A percentile compares a stretch with the other conserved stretches of the same genome.
These are phyloP conservation scores for Lycophotia porphyrea DNA, from an alignment of 2,888 invertebrate genomes.

Conservation along the genomic window DNA sequence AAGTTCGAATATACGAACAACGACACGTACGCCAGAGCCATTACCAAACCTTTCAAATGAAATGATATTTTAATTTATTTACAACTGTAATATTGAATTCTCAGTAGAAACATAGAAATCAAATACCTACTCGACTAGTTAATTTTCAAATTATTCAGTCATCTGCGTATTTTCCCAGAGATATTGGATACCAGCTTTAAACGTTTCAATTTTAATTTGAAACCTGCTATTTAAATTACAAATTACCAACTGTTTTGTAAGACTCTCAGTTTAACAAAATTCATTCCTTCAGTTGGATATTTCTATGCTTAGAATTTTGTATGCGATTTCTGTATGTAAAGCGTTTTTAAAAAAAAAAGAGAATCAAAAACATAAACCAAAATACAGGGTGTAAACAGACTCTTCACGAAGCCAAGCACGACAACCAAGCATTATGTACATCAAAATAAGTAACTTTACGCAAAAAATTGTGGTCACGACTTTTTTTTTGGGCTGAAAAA, in stretches of 20 bases:
- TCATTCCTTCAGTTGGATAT: neutral
- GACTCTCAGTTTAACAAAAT: neutral
- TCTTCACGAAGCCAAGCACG: no score
- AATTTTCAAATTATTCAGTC: constrained; percentile 21
- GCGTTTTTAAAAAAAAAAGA: neutral
- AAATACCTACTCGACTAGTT: constrained; percentile 10
- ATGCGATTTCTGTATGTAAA: neutral
- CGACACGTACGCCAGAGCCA: neutral
- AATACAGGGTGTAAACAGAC: no score
- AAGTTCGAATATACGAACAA: neutral
- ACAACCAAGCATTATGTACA: no score
- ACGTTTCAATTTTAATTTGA: constrained; percentile 14
- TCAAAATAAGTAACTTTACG: no score
- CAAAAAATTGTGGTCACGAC: no score
- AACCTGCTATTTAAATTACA: constrained; percentile 30
- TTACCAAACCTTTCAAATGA: neutral
- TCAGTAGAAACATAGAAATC: neutral
- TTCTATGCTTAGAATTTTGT: neutral
- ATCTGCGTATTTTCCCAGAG: constrained; percentile 33
- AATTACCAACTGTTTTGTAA: constrained; percentile 20
- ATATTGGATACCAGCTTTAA: neutral
- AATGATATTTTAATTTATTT: constrained; percentile 21
- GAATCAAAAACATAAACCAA: neutral
- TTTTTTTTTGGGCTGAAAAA: no score
- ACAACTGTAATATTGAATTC: constrained; percentile 8